phyloP scores from a whole-genome alignment of 2,797 vertebrate species.

The Enteromius viviparus region DNA sequence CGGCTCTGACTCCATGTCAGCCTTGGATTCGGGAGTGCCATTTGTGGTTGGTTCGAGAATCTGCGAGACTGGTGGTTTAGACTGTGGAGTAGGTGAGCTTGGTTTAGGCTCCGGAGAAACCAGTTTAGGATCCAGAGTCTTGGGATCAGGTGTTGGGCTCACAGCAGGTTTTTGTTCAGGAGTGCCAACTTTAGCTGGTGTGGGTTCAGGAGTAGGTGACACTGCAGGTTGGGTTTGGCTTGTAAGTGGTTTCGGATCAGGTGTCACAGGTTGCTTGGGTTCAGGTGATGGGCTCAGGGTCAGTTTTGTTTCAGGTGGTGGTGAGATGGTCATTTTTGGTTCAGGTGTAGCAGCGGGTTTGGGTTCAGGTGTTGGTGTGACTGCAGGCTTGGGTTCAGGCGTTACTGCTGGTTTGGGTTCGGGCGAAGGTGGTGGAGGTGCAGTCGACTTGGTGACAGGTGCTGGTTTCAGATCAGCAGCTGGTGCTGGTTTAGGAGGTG shows the following conservation, averaged over 20 bases:
- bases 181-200: conserved; percentile 48
- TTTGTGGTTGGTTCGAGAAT: conserved; percentile 59
- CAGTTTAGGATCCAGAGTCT: conserved; percentile 57
- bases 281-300: conserved; percentile 66
- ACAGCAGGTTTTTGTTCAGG: conserved; percentile 68
- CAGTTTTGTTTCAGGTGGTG: conserved; percentile 67
- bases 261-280: conserved; percentile 58
- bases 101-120: conserved; percentile 51
- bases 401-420: conserved; percentile 69
- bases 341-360: conserved; percentile 59
- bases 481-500: conserved; percentile 54
- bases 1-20: conserved; percentile 43
- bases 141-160: conserved; percentile 65
- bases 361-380: conserved; percentile 66
- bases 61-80: conserved; percentile 43
- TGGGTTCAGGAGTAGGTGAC: conserved; percentile 60
- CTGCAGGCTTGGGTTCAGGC: conserved; percentile 62
- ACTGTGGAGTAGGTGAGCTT: conserved; percentile 38
- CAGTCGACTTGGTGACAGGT: conserved; percentile 60
- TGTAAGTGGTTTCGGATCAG: conserved; percentile 47
- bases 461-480: conserved; percentile 50
- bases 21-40: conserved; percentile 56
- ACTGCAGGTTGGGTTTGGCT: conserved; percentile 28
- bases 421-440: conserved; percentile 65
- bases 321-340: conserved; percentile 44